A percentile compares a stretch with the other conserved stretches of the same genome.
These are phyloP conservation scores for Druceiella hillmani DNA, from an alignment of 2,888 invertebrate species.

Conservation along the genomic window DNA sequence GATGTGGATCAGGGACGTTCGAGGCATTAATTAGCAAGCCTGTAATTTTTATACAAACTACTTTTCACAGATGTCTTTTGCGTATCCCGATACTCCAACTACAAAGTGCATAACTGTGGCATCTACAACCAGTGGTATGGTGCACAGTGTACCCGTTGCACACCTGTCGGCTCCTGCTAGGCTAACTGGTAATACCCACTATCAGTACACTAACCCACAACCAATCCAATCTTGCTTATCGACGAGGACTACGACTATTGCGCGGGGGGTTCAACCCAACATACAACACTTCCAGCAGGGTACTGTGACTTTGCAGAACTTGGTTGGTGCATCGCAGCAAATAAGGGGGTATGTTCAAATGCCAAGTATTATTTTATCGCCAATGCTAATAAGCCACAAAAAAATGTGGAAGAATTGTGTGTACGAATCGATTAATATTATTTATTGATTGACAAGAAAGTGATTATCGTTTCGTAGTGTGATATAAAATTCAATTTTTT, in stretches of 20 bases:
- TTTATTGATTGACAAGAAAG: too few species aligned
- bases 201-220: too few species aligned
- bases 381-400: too few species aligned
- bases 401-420: too few species aligned
- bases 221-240: too few species aligned
- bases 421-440: too few species aligned
- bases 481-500: too few species aligned
- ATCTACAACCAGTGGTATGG: constrained; percentile 44
- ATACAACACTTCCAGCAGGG: constrained; percentile 39
- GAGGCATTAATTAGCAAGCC: too few species aligned
- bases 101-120: constrained; percentile 45
- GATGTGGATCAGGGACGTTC: too few species aligned
- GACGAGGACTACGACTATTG: not conserved
- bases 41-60: not conserved
- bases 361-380: too few species aligned
- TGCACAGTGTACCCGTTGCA: constrained; percentile 44
- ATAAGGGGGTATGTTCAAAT: constrained; percentile 41
- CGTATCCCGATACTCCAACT: constrained; percentile 37
- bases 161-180: constrained; percentile 39
- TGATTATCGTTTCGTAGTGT: too few species aligned
- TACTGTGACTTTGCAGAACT: constrained; percentile 42
- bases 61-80: not conserved
- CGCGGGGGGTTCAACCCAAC: constrained; percentile 28
- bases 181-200: constrained; percentile 38
- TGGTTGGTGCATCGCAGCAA: constrained; percentile 40